Evolutionary conservation across 2,888 invertebrate species (phyloP), one percentile per base, ranked within the genome.

Genomic region (Coecobrya sp.): DNA sequence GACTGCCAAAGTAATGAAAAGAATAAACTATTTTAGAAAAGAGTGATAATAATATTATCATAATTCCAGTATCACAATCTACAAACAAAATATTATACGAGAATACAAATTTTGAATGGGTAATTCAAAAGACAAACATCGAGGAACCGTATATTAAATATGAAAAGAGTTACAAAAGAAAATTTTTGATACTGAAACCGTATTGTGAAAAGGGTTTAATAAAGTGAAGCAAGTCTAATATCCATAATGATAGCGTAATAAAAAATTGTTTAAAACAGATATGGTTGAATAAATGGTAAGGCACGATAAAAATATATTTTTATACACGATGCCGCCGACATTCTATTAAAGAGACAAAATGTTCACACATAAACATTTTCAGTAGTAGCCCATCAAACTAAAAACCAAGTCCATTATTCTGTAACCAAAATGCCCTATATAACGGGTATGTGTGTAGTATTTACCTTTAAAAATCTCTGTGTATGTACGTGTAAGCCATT

Each of bases 31-130:
- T 7, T 45, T 45, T 55, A 27, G 22, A 76, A 25, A n/a, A 19
- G 49, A 76, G 79, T 52, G 27, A 81, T 55, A 81, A 55, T 30
- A 73, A 42, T 42, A 73, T 73, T 42, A 19, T 45, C 30, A 73
- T 36, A 42, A 45, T 55, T 79, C 30, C 49, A 49, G 30, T 55
- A 79, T 79, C 49, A 79, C 70, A 73, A 42, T 79, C 79, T 79
- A 55, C 79, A 52, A 79, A 55, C 27, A 79, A 79, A 55, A n/a
- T n/a, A n/a, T n/a, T 22, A 79, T 10, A 19, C 0, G 19, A 36
- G n/a, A 73, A 42, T n/a, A 36, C 70, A 42, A n/a, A 42, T 42
- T 68, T 68, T 68, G 68, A 68, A 68, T 68, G 16, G 36, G 27
- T n/a, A 68, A 65, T 65, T 59, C 10, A 68, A n/a, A 68, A 49